These are phyloP conservation scores for Thalassarche chlororhynchos DNA, from an alignment of 2,113 vertebrate species.

Conservation along the genomic window DNA sequence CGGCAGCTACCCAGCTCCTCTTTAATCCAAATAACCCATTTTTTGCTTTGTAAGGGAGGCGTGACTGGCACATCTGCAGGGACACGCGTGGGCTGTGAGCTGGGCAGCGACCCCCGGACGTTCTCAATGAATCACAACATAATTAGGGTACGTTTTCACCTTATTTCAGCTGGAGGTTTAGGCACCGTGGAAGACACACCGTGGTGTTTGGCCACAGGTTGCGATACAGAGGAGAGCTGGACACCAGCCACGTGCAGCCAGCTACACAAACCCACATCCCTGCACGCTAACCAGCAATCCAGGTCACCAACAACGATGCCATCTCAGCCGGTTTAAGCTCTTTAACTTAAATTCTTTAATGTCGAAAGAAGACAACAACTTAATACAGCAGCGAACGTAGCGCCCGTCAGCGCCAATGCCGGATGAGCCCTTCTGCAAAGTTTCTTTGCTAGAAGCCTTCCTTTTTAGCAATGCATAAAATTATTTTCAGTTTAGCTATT, in stretches of 20 bases:
- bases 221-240: neutral
- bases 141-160: neutral
- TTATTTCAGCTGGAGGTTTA: neutral
- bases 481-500: neutral
- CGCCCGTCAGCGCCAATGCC: neutral
- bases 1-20: neutral
- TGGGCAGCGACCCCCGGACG: neutral
- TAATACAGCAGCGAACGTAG: neutral
- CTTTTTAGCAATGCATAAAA: neutral
- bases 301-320: neutral
- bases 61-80: neutral
- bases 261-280: neutral
- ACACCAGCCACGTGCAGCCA: neutral
- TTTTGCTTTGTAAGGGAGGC: neutral
- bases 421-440: neutral
- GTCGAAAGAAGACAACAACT: rapidly evolving
- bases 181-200: neutral
- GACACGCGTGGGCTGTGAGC: rapidly evolving
- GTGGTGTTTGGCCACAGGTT: neutral
- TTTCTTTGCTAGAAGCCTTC: neutral
- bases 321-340: neutral
- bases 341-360: neutral
- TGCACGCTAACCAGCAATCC: neutral
- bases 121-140: neutral
- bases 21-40: neutral